Conservation (phyloP, 2,888 invertebrate genomes). For the Drosophila rubida region DNA sequence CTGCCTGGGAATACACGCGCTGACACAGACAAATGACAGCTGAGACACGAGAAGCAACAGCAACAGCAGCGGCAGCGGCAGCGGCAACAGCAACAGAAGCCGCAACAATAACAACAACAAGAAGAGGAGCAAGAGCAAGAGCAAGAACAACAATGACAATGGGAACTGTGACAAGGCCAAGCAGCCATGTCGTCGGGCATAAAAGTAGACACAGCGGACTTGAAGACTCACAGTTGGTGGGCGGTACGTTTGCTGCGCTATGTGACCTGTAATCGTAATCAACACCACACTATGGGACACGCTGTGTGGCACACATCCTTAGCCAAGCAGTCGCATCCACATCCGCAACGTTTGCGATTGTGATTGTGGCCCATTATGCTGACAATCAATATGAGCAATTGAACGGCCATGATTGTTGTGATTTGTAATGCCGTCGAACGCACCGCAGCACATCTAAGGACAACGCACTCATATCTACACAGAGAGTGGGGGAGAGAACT, state of each 20-base stretch:
- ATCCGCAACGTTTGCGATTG: constrained; percentile 36
- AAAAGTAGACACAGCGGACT: constrained; percentile 54
- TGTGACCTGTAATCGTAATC: constrained; percentile 74
- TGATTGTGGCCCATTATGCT: constrained; percentile 61
- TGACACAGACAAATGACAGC: constrained; percentile 74
- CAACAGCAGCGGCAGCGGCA: constrained; percentile 5
- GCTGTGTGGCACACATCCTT: constrained; percentile 19
- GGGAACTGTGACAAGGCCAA: constrained; percentile 52
- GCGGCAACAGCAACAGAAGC: constrained; percentile 1
- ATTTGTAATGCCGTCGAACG: constrained; percentile 51
- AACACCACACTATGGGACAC: constrained; percentile 35
- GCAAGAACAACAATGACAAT: neutral
- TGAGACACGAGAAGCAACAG: constrained; percentile 48
- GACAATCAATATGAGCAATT: constrained; percentile 80
- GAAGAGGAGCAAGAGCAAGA: no score
- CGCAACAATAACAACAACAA: constrained; percentile 1
- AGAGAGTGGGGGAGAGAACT: no score
- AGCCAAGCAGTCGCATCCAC: constrained; percentile 4
- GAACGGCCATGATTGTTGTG: constrained; percentile 72
- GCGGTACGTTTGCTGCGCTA: constrained; percentile 57
- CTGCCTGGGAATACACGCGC: constrained; percentile 49
- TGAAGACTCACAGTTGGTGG: constrained; percentile 35
- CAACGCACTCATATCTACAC: neutral
- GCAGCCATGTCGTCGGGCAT: constrained; percentile 55
- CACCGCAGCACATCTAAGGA: constrained; percentile 10